Conservation (phyloP, 2,797 vertebrate species). For the Peromyscus melanophrys region DNA sequence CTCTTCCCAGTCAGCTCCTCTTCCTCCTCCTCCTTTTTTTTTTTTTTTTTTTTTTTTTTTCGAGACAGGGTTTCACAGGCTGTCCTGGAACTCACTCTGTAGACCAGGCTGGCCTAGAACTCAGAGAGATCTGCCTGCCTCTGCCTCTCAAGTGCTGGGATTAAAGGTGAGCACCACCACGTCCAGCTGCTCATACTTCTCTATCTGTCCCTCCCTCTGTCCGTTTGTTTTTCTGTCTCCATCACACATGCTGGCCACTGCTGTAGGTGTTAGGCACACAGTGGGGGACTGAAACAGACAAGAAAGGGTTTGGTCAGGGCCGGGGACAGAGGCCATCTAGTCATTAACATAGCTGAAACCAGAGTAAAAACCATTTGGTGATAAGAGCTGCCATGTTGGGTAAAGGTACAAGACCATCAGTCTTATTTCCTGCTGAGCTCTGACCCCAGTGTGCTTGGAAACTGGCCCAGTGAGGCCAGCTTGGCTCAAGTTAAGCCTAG, state of each 20-base stretch:
- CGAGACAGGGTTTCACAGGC: not conserved
- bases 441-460: not conserved
- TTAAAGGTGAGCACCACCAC: not conserved
- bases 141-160: not conserved
- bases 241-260: not conserved
- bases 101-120: not conserved
- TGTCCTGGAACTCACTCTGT: not conserved
- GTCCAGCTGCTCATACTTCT: not conserved
- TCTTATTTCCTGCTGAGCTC: not conserved
- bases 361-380: not conserved
- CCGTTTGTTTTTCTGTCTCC: not conserved
- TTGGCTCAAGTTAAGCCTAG: not conserved
- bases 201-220: not conserved
- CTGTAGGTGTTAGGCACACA: not conserved
- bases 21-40: not conserved
- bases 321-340: too few relatives aligned
- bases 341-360: not conserved
- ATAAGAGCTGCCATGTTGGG: not conserved
- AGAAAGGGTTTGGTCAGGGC: not conserved
- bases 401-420: not conserved
- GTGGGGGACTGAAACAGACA: rapidly evolving
- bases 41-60: not conserved
- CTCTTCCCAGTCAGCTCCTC: too few relatives aligned
- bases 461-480: not conserved
- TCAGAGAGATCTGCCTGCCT: not conserved